phyloP scores from a whole-genome alignment of 2,797 vertebrate species.

The Otolemur crassicaudatus region DNA sequence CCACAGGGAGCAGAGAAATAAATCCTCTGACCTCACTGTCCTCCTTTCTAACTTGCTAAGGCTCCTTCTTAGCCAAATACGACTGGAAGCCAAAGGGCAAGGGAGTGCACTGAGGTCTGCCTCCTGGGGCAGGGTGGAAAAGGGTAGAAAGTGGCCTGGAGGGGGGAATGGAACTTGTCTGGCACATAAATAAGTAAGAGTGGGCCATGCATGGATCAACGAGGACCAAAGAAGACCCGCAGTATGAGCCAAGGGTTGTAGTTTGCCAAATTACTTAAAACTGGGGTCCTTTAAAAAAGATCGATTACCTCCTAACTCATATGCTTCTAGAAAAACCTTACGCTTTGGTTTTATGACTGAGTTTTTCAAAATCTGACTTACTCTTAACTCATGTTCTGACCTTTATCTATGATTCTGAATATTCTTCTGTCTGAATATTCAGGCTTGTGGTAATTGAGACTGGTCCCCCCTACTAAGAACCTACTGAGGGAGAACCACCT shows the following conservation, averaged over 20 bases:
- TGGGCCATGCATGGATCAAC: not conserved
- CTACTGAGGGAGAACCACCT: not conserved
- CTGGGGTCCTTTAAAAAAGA: not conserved
- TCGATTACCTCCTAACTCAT: not conserved
- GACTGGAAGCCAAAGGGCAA: not conserved
- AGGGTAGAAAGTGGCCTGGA: not conserved
- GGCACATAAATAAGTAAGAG: not conserved
- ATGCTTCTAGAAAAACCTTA: conserved; percentile 34
- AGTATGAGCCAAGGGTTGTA: not conserved
- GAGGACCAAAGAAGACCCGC: not conserved
- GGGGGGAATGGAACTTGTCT: not conserved
- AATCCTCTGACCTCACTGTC: not conserved
- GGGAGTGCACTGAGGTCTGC: not conserved
- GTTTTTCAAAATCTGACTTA: conserved; percentile 48
- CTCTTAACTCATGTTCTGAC: not conserved
- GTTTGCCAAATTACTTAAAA: not conserved
- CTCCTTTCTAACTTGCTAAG: not conserved
- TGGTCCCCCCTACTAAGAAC: not conserved
- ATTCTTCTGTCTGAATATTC: not conserved
- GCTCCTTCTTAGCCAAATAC: not conserved
- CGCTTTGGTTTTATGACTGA: not conserved
- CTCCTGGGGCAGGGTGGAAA: not conserved
- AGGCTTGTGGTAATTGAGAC: not conserved
- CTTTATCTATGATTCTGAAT: conserved; percentile 30
- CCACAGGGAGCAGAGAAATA: not conserved